These are phyloP conservation scores for Philypnodon macrostomus DNA, from an alignment of 2,797 vertebrate genomes.

Conservation along the genomic window DNA sequence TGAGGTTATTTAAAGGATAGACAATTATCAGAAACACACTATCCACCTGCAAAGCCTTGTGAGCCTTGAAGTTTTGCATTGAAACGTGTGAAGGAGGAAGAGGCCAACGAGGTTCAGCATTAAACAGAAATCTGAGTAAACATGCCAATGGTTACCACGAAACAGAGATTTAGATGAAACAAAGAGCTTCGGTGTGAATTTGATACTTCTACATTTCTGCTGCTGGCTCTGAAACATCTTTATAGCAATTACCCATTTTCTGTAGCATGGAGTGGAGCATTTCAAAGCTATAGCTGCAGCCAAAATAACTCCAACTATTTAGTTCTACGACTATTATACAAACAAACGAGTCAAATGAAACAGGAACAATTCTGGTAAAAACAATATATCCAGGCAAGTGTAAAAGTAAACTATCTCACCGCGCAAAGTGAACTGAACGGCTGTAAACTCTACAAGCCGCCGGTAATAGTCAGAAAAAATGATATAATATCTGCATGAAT, in stretches of 20 bases:
- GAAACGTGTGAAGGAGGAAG: conserved; percentile 15
- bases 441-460: conserved; percentile 1
- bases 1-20: conserved; percentile 47
- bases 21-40: conserved; percentile 40
- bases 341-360: conserved; percentile 9
- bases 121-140: conserved; percentile 18
- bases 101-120: conserved; percentile 33
- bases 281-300: conserved; percentile 15
- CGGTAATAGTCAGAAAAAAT: background rate
- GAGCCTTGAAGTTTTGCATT: conserved; percentile 30
- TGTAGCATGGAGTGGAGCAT: conserved; percentile 3
- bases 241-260: conserved; percentile 30
- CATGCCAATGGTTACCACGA: conserved; percentile 9
- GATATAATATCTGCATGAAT: background rate
- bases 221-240: conserved; percentile 20
- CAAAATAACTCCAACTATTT: background rate
- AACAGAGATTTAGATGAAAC: conserved; percentile 11
- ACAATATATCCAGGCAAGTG: background rate
- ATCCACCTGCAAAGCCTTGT: conserved; percentile 37
- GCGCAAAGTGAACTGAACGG: background rate
- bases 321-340: conserved; percentile 19
- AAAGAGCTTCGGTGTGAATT: conserved; percentile 5
- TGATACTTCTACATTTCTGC: conserved; percentile 19
- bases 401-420: background rate
- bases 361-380: conserved; percentile 8